Evolutionary conservation across 2,888 invertebrate genomes (phyloP).

Genomic region (Torymus aiolomorphi): DNA sequence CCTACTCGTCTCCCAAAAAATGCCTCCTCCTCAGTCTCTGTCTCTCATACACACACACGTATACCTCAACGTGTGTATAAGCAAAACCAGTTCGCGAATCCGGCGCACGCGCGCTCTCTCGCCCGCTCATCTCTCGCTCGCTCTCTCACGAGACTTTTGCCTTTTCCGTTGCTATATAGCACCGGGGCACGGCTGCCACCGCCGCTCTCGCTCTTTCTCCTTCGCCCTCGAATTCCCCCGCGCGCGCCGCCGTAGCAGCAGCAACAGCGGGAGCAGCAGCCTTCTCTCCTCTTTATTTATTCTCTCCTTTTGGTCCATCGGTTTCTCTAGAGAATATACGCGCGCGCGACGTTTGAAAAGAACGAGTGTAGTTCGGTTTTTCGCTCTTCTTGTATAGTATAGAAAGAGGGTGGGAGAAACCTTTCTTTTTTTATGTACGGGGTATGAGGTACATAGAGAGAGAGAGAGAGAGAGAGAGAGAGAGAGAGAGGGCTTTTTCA

Average conservation of each 20-base stretch:
- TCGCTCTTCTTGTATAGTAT: conserved; percentile 6
- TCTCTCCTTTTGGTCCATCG: conserved; percentile 15
- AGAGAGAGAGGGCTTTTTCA: conserved; percentile 11
- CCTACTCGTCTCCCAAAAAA: too few relatives aligned
- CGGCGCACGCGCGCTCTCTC: conserved; percentile 19
- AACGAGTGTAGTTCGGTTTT: conserved; percentile 2
- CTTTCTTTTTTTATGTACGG: too few relatives aligned
- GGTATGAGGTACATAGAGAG: too few relatives aligned
- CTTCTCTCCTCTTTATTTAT: conserved; percentile 2
- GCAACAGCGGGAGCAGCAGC: too few relatives aligned
- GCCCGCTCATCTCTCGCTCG: not conserved
- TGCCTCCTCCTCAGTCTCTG: too few relatives aligned
- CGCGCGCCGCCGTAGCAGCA: not conserved
- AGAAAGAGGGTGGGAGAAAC: too few relatives aligned
- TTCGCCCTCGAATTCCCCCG: not conserved
- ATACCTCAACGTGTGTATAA: too few relatives aligned
- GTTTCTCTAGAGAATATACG: not conserved
- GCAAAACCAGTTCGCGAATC: conserved; percentile 51
- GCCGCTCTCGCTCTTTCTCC: not conserved
- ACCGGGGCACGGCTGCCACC: conserved; percentile 2
- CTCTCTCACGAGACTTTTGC: conserved; percentile 26
- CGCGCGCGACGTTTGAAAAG: conserved; percentile 15
- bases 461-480: not conserved
- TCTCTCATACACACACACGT: too few relatives aligned
- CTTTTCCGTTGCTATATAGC: conserved; percentile 46